Percentiles rank a stretch among this genome's conserved stretches.
phyloP scores from a whole-genome alignment of 2,113 vertebrate species.

The Sula dactylatra region DNA sequence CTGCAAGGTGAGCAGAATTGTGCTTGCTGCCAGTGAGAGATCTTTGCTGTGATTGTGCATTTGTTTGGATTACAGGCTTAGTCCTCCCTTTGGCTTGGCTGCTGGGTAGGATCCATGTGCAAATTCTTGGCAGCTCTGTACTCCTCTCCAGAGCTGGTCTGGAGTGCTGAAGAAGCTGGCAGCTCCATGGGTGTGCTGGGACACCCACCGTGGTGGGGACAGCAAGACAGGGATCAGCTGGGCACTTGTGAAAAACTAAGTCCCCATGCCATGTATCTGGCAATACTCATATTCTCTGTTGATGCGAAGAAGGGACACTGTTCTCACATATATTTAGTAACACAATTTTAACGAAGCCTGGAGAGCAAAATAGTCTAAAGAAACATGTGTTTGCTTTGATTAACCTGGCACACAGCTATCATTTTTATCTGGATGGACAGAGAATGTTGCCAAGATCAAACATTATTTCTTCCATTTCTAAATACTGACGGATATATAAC shows the following conservation, averaged over 20 bases:
- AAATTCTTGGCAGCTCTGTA: background rate
- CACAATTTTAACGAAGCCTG: background rate
- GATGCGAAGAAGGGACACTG: background rate
- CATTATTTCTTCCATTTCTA: background rate
- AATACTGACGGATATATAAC: background rate
- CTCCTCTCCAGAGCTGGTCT: background rate
- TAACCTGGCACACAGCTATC: background rate
- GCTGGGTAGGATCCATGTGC: background rate
- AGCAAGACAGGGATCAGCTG: background rate
- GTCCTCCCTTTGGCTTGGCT: background rate
- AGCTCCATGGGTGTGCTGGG: background rate
- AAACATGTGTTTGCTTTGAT: background rate
- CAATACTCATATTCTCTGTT: fast-evolving
- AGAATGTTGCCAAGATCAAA: background rate
- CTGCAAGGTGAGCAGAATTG: background rate
- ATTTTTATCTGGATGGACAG: background rate
- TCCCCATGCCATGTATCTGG: background rate
- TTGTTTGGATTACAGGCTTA: background rate
- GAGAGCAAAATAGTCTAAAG: background rate
- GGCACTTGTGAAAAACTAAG: background rate
- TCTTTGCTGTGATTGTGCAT: background rate
- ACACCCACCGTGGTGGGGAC: background rate
- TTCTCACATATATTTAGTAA: background rate
- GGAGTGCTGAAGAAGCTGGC: background rate
- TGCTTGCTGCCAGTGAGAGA: background rate